phyloP scores from a whole-genome alignment of 2,888 invertebrate genomes.

The Onchidella celtica region DNA sequence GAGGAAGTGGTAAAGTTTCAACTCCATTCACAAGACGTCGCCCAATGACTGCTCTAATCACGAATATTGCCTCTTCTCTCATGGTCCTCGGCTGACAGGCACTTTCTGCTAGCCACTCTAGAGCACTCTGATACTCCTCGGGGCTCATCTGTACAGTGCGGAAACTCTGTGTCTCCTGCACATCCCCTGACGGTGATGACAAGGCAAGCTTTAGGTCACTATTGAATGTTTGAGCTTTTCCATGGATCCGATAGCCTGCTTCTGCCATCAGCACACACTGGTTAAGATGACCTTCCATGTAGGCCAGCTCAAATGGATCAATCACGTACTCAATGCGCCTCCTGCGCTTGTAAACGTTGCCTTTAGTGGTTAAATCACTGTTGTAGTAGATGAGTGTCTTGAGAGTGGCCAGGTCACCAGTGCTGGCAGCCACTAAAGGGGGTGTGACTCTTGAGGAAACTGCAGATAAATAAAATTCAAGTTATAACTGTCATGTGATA shows the following conservation, averaged over 20 bases:
- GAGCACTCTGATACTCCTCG: background rate
- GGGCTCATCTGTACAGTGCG: constrained; percentile 5
- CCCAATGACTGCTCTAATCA: constrained; percentile 57
- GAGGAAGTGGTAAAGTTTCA: constrained; percentile 63
- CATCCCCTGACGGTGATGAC: background rate
- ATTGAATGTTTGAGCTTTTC: constrained; percentile 15
- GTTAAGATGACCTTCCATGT: constrained; percentile 63
- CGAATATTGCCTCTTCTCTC: constrained; percentile 51
- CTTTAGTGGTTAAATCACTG: constrained; percentile 59
- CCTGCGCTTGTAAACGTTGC: constrained; percentile 56
- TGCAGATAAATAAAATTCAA: constrained; percentile 51
- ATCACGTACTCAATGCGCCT: constrained; percentile 59
- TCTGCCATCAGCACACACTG: constrained; percentile 58
- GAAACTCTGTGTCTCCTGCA: background rate
- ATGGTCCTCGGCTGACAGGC: constrained; percentile 56
- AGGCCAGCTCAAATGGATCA: constrained; percentile 67
- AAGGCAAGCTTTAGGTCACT: background rate
- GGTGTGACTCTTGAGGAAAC: constrained; percentile 68
- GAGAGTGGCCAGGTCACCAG: constrained; percentile 59
- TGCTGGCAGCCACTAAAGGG: constrained; percentile 63
- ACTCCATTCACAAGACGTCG: constrained; percentile 53
- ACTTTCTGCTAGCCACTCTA: constrained; percentile 51
- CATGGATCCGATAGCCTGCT: constrained; percentile 59
- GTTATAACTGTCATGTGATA: too few relatives aligned
- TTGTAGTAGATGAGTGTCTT: constrained; percentile 61